Evolutionary conservation across 2,113 vertebrate genomes (phyloP).

Genomic region (Meleagris gallopavo): DNA sequence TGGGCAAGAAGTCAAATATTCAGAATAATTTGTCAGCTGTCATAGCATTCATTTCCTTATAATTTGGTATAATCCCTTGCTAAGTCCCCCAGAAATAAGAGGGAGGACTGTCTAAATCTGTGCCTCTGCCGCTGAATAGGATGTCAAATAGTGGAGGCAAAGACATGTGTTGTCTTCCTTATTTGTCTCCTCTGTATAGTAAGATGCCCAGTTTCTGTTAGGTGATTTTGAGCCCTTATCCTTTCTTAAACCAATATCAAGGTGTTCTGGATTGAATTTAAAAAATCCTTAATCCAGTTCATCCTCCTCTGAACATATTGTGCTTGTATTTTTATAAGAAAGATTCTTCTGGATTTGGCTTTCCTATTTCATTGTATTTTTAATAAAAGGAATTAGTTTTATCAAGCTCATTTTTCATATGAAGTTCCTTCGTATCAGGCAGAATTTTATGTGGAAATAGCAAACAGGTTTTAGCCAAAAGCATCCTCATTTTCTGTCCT

Average conservation of each 20-base stretch:
- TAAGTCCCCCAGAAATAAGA: background rate
- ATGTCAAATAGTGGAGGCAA: background rate
- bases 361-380: background rate
- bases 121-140: background rate
- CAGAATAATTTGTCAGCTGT: background rate
- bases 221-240: background rate
- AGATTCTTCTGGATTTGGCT: background rate
- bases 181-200: background rate
- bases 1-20: background rate
- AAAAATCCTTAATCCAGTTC: conserved; percentile 1
- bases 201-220: background rate
- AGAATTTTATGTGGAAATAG: background rate
- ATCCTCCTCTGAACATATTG: background rate
- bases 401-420: background rate
- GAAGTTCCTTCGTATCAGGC: background rate
- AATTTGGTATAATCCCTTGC: background rate
- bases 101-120: background rate
- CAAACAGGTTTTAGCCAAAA: background rate
- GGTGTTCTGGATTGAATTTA: conserved; percentile 12
- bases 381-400: background rate
- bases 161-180: background rate
- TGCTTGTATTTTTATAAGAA: conserved; percentile 5
- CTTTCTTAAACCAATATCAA: background rate
- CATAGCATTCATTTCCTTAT: background rate
- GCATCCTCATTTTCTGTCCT: background rate